Evolutionary conservation across 23 tunicate genomes (phyloP), one percentile per base, ranked within the genome.

Genomic region (Halocynthia roretzi): DNA sequence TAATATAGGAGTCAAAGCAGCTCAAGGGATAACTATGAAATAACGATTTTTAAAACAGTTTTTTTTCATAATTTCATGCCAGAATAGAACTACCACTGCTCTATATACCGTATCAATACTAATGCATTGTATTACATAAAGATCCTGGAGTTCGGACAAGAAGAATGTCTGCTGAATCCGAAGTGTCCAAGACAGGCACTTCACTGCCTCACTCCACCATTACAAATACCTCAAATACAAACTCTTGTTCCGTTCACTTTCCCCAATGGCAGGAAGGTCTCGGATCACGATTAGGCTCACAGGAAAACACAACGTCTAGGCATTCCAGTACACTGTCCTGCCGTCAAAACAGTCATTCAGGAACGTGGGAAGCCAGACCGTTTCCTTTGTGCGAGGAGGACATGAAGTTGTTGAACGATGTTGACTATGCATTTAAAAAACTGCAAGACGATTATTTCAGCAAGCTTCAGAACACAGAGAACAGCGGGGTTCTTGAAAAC

Each of bases 361-460:
- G 55, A 9, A 52, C 58, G 20, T 89, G 96, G 96, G 85, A 83
- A 50, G 56, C 20, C 0, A 85, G 96, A 7, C 15, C 56, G 10
- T 89, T 89, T 70, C 96, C 96, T 6, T 68, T 89, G 6, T 56
- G 14, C 67, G 85, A 89, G 65, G 81, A 68, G 15, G 88, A 89
- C 21, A 18, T 73, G 56, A 76, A 69, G 10, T 80, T 85, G 63
- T 80, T 89, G 85, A 76, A 53, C 10, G 78, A 74, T 74, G 21
- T 74, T 7, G 78, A 74, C 50, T 54, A n/a, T 54, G 78, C 78
- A 14, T 11, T 50, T 40, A n/a, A 53, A 10, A 52, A 52, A 54
- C 50, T 74, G 21, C 62, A 22, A 20, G 56, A 21, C 10, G 62
- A 54, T 14, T 40, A 8, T 10, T 51, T 19, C 51, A 70, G 51